Evolutionary conservation across 2,888 invertebrate species (phyloP).

Genomic region (Conus canariensis): DNA sequence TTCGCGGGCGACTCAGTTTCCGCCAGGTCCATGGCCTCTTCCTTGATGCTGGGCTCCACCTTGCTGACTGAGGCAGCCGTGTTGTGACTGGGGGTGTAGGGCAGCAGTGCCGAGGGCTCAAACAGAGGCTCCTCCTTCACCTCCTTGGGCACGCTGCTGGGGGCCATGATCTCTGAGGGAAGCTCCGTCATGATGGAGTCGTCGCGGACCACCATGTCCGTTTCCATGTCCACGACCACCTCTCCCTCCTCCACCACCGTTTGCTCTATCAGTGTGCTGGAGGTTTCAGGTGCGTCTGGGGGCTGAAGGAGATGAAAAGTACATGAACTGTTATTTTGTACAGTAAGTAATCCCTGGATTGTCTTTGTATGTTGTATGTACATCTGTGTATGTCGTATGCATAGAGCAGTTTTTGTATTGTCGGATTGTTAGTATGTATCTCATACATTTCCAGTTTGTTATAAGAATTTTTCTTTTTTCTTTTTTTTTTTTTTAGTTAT

Average conservation of each 20-base stretch:
- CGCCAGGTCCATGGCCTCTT: background rate
- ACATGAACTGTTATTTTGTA: background rate
- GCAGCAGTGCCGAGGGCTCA: background rate
- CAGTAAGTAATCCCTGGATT: too few relatives aligned
- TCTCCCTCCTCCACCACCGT: conserved; percentile 42
- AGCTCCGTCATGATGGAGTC: background rate
- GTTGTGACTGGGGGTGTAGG: background rate
- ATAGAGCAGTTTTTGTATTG: too few relatives aligned
- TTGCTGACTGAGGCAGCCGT: background rate
- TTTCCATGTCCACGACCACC: conserved; percentile 51
- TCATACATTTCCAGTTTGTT: too few relatives aligned
- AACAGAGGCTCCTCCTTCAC: background rate
- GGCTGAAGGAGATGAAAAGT: conserved; percentile 5
- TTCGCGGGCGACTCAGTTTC: background rate
- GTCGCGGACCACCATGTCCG: conserved; percentile 33
- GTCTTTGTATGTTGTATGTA: too few relatives aligned
- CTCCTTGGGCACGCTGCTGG: background rate
- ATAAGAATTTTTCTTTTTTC: too few relatives aligned
- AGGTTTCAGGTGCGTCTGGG: background rate
- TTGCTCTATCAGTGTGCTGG: conserved; percentile 27
- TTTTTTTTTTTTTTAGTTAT: too few relatives aligned
- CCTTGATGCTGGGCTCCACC: background rate
- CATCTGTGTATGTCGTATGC: too few relatives aligned
- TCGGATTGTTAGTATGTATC: too few relatives aligned
- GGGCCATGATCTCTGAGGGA: background rate